phyloP scores from a whole-genome alignment of 1,140 invertebrate species.

The Ephestia elutella region DNA sequence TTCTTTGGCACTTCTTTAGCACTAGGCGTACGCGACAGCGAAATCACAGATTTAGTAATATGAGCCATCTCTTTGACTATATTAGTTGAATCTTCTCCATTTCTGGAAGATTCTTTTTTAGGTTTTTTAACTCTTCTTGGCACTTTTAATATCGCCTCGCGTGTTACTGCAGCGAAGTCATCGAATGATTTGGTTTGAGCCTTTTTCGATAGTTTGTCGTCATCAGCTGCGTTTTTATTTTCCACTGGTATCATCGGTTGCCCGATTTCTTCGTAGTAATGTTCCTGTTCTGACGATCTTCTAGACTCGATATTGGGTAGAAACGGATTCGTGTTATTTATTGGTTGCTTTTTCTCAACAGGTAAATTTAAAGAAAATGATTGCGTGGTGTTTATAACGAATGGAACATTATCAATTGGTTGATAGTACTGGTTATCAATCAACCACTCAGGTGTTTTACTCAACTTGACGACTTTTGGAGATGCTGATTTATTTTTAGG shows the following conservation, averaged over 20 bases:
- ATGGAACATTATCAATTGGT: conserved; percentile 52
- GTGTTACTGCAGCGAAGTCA: conserved; percentile 37
- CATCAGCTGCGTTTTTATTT: conserved; percentile 52
- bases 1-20: conserved; percentile 42
- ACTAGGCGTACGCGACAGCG: conserved; percentile 50
- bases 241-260: conserved; percentile 31
- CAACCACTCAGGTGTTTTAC: conserved; percentile 50
- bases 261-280: conserved; percentile 67
- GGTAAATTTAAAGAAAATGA: conserved; percentile 20
- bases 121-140: conserved; percentile 53
- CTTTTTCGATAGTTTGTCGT: conserved; percentile 54
- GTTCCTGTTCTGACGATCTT: conserved; percentile 45
- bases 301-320: conserved; percentile 20
- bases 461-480: conserved; percentile 40
- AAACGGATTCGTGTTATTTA: conserved; percentile 28
- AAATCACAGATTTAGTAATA: conserved; percentile 57
- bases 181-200: conserved; percentile 22
- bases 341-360: conserved; percentile 13
- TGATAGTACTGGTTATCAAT: conserved; percentile 64
- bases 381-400: conserved; percentile 46
- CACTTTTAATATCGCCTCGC: conserved; percentile 56
- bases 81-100: conserved; percentile 10
- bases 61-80: conserved; percentile 35
- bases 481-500: conserved; percentile 29
- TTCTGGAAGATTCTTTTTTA: conserved; percentile 28